Conservation (phyloP, 2,113 vertebrate species). For the Anarhynchus alexandrinus region DNA sequence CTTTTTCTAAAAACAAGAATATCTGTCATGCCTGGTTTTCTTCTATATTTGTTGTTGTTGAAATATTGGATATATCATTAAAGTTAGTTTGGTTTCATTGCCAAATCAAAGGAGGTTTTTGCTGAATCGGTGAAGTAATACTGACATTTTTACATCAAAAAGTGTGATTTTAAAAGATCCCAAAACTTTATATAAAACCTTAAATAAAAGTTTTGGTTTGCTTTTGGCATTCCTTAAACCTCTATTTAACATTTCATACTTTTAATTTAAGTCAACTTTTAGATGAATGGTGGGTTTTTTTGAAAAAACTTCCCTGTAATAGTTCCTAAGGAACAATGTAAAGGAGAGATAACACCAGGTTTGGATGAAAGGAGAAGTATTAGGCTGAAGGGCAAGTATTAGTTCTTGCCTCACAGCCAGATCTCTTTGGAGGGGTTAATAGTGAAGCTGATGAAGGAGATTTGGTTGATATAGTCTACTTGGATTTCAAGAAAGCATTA, state of each 20-base stretch:
- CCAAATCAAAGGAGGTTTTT: background rate
- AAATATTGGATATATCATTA: background rate
- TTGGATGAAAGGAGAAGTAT: background rate
- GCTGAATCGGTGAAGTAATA: background rate
- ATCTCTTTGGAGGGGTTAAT: background rate
- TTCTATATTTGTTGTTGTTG: background rate
- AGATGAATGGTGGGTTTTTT: background rate
- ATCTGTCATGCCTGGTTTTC: background rate
- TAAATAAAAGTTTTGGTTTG: background rate
- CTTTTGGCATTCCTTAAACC: background rate
- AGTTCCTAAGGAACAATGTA: background rate
- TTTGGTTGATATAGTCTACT: background rate
- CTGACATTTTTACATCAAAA: background rate
- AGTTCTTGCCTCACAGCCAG: background rate
- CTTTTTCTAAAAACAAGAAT: background rate
- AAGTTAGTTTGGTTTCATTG: background rate
- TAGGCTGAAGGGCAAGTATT: background rate
- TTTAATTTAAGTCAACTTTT: background rate
- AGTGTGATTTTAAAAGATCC: background rate
- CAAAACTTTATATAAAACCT: background rate
- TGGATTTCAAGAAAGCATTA: conserved; percentile 1
- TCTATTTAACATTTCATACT: background rate
- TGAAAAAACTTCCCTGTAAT: background rate
- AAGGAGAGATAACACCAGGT: background rate
- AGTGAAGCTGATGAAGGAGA: background rate